Base-by-base conservation (phyloP, 2,797 vertebrate genomes). In the Hapalemur alaotrensis region DNA sequence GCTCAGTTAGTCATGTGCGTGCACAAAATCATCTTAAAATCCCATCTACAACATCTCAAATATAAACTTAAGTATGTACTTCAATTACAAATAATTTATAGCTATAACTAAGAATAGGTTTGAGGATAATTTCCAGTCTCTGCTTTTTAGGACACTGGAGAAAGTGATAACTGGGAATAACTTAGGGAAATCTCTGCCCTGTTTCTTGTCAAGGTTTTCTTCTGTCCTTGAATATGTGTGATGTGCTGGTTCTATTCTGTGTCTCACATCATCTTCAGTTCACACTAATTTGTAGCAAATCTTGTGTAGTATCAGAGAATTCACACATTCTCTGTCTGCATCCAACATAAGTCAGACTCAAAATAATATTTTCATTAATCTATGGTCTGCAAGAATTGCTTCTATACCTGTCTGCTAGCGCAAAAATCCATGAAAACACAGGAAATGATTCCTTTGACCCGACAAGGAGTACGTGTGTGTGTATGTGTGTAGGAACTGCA, bases 261-360 rank as follows among this genome's bases (percentile, higher is more conserved):
- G 48, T 22, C 50, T 89, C 28, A 57, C 43, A 85, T 85, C 52
- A 18, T 57, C 75, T 52, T 43, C 5, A 35, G 0, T 84, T 87
- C 92, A 63, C 43, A 92, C 25, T 57, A 83, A 87, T 94, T 91
- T 89, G 41, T 89, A 88, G 23, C 32, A 83, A 91, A 91, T 89
- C 50, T 86, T 23, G 48, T 41, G 41, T 80, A 10, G 78, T 25
- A 76, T 22, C 32, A 83, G 17, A 87, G 67, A 59, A 95, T 76
- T 95, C 54, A 48, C 52, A 96, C 38, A 22, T 83, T 80, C 15
- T 80, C 61, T 61, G 4, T 75, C 57, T 80, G 38, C 22, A 80
- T 30, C 14, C 32, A 84, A 1, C 2, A 3, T 95, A 81, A 89
- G 4, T 61, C 8, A 91, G 41, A 52, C 25, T 85, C 59, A 7